Evolutionary conservation across 2,888 invertebrate genomes (phyloP).

Genomic region (Trissonchulus latispiculum): DNA sequence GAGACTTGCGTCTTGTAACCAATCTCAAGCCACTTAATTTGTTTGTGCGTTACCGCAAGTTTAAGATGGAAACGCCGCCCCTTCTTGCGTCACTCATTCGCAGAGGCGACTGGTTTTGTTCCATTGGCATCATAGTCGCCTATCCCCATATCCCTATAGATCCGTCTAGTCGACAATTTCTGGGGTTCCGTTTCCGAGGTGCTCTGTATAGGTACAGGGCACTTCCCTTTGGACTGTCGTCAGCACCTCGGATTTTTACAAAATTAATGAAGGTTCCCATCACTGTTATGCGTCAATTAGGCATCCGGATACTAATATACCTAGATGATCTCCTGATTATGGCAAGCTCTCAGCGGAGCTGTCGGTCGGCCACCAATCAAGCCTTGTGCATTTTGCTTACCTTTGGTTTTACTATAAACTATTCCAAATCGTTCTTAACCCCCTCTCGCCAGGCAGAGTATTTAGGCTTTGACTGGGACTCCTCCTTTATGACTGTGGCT

Average conservation of each 20-base stretch:
- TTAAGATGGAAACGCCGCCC: constrained; percentile 7
- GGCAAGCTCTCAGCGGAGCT: background rate
- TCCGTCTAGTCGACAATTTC: background rate
- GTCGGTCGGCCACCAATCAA: background rate
- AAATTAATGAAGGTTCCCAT: background rate
- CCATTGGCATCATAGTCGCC: background rate
- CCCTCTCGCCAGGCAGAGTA: background rate
- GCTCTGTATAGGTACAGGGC: background rate
- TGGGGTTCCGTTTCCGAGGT: background rate
- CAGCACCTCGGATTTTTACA: constrained; percentile 1
- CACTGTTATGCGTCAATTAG: background rate
- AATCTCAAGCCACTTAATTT: background rate
- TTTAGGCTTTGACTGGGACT: background rate
- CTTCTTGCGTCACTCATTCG: background rate
- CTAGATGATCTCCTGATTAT: constrained; percentile 1
- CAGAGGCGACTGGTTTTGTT: background rate
- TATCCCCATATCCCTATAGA: background rate
- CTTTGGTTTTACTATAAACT: background rate
- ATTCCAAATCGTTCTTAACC: background rate
- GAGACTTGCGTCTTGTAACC: background rate
- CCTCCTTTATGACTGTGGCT: background rate
- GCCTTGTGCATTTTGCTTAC: background rate
- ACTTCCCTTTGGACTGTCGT: constrained; percentile 4
- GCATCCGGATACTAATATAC: background rate
- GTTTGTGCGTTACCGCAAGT: background rate